Evolutionary conservation across 2,797 vertebrate species (phyloP).

Genomic region (Thamnophis elegans): DNA sequence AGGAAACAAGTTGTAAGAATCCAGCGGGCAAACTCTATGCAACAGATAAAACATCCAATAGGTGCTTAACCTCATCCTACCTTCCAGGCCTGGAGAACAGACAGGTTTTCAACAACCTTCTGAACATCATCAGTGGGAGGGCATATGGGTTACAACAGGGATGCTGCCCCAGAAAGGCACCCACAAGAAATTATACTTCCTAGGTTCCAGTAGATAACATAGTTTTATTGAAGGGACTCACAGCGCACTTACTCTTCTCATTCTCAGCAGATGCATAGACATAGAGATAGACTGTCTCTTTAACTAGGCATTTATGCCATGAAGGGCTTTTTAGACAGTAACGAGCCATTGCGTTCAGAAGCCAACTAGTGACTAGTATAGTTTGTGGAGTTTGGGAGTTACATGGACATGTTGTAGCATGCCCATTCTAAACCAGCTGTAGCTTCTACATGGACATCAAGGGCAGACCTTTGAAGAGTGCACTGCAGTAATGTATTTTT

Average conservation of each 20-base stretch:
- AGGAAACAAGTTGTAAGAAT: not conserved
- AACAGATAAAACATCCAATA: not conserved
- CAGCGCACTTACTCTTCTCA: not conserved
- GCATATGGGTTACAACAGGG: not conserved
- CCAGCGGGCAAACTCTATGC: not conserved
- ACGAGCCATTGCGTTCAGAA: not conserved
- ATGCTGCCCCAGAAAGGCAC: not conserved
- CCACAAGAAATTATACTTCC: not conserved
- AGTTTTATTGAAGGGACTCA: not conserved
- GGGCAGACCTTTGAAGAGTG: not conserved
- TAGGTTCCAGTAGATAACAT: not conserved
- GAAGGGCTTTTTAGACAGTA: not conserved
- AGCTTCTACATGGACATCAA: not conserved
- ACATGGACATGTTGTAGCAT: not conserved
- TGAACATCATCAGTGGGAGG: not conserved
- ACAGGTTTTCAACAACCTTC: not conserved
- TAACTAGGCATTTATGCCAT: not conserved
- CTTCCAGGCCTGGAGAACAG: not conserved
- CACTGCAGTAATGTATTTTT: not conserved
- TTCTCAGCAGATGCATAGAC: not conserved
- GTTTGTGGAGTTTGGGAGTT: not conserved
- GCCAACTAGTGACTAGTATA: not conserved
- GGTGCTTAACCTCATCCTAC: not conserved
- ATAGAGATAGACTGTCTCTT: not conserved
- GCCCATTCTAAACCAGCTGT: not conserved